Base-by-base conservation (phyloP, 1,140 invertebrate genomes). In the Sitophilus oryzae region DNA sequence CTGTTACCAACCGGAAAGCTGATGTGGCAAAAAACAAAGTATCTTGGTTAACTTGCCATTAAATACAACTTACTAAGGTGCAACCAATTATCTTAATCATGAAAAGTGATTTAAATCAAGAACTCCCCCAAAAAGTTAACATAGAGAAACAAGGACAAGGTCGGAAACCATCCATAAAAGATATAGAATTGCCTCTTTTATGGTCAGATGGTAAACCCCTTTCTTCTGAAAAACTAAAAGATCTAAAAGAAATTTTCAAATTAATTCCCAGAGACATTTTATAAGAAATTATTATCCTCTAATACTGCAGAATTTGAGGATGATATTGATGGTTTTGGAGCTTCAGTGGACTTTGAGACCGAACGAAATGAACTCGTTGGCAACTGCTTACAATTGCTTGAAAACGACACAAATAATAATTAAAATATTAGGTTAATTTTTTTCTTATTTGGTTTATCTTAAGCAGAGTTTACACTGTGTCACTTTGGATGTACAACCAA, bases 1-100 rank as follows among this genome's bases (percentile, higher is more conserved):
- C n/a, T n/a, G n/a, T n/a, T n/a, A n/a, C n/a, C n/a, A n/a, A n/a
- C n/a, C n/a, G n/a, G n/a, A n/a, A n/a, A n/a, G n/a, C n/a, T n/a
- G 16, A 40, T 10, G 37, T 40, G 10, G 37, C 14, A 40, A 40
- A 40, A 40, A 40, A 40, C 50, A 48, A 44, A 21, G 18, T 21
- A 10, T 44, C 18, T 19, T 44, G 42, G 42, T 23, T 21, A 44
- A 19, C 4, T 44, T 44, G 18, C 42, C 18, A 44, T 21, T 5
- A 44, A 10, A 44, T 6, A 18, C 22, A 21, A n/a, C n/a, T n/a
- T n/a, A n/a, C n/a, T 44, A 10, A 8, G 15, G 21, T 16, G 11
- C 42, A 6, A 21, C 15, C 14, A 6, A 19, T 11, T 21, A n/a
- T 16, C 22, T 44, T 44, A 23, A 19, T 44, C 42, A 44, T 19